Evolutionary conservation across 2,113 vertebrate genomes (phyloP), one percentile per base, ranked within the genome.

Genomic region (Eptesicus fuscus): DNA sequence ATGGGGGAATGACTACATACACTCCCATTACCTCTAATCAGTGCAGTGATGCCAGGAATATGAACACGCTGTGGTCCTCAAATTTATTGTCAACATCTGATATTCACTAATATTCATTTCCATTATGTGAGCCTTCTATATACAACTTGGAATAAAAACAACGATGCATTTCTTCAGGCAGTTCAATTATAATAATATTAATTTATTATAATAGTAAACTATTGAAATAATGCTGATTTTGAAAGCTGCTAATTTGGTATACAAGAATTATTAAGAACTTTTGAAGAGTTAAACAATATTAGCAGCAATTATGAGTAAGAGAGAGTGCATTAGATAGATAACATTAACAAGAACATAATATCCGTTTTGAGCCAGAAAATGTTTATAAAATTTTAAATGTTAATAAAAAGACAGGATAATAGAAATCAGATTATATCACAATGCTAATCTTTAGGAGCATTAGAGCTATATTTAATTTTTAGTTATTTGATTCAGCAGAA

Each of bases 371-470:
- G 96, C 95, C 88, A 92, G 95, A 88, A 96, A 95, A 95, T 97
- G 91, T 96, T 97, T 97, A 95, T 97, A 95, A 97, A 97, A 97
- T 83, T 96, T 95, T 96, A 97, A 97, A 95, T 95, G 91, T 96
- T 96, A 97, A 97, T 97, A 97, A 97, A 97, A 96, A 86, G 56
- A n/a, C 77, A 95, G 78, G 93, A 96, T 97, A 97, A 97, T 96
- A 96, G 90, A 95, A 96, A 95, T 96, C 95, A 96, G 96, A 96
- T 97, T 92, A 95, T 95, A 97, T 96, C 96, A 96, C 82, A 97
- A 83, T 88, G 82, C 49, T 96, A 96, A 96, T 97, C 95, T 96
- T 95, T 87, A 70, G 85, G 95, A 96, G 59, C 56, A 95, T 92
- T 96, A 97, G 86, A 95, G 78, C 88, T 96, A 96, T 95, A 95